These are phyloP conservation scores for Asobara japonica DNA, from an alignment of 1,140 invertebrate species.

Conservation along the genomic window DNA sequence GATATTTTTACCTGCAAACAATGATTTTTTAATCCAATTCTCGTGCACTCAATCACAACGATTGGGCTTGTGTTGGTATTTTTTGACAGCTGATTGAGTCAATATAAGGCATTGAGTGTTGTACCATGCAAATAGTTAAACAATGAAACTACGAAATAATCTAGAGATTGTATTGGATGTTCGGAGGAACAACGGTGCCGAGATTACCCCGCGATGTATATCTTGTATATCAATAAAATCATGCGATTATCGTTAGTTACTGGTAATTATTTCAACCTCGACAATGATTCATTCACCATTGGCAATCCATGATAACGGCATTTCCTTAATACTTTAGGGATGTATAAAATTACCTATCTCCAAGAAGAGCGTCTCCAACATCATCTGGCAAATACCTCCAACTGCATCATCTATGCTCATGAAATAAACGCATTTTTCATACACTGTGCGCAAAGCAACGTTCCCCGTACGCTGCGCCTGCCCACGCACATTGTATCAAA, in stretches of 20 bases:
- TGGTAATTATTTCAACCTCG: too few species aligned
- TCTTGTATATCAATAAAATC: conserved; percentile 63
- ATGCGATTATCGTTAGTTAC: conserved; percentile 54
- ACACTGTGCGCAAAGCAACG: too few species aligned
- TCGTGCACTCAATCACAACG: neutral
- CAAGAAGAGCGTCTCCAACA: too few species aligned
- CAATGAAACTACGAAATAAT: conserved; percentile 16
- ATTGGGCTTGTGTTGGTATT: neutral
- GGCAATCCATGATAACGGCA: too few species aligned
- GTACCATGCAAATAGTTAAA: conserved; percentile 11
- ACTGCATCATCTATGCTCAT: too few species aligned
- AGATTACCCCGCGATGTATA: conserved; percentile 59
- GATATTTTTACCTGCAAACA: neutral
- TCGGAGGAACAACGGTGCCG: conserved; percentile 37
- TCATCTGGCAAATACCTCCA: too few species aligned
- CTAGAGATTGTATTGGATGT: conserved; percentile 16
- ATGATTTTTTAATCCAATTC: neutral
- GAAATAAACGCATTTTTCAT: too few species aligned
- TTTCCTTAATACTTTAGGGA: too few species aligned
- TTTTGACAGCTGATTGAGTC: neutral
- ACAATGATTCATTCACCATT: too few species aligned
- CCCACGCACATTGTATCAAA: too few species aligned
- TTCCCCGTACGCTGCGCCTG: too few species aligned
- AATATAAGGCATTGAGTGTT: conserved; percentile 6
- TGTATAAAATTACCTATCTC: too few species aligned